A percentile compares a stretch with the other conserved stretches of the same genome.
Conservation (phyloP, 2,888 invertebrate genomes). For the Synergus umbraculus region DNA sequence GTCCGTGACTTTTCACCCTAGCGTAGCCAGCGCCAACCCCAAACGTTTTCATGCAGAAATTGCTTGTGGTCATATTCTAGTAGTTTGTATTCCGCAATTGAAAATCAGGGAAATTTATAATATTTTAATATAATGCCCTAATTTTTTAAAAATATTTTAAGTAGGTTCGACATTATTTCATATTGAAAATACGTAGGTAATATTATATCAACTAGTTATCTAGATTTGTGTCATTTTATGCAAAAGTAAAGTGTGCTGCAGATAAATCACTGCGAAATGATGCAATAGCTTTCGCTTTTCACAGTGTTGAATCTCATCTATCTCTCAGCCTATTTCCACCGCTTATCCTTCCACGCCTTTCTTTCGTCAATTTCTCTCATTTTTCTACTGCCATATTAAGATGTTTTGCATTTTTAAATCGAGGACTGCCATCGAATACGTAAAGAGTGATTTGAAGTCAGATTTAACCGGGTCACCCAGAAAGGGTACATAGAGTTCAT, state of each 20-base stretch:
- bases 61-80: conserved; percentile 30
- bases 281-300: conserved; percentile 8
- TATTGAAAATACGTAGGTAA: not conserved
- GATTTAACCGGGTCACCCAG: conserved; percentile 32
- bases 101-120: not conserved
- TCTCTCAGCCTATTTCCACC: not conserved
- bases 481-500: conserved; percentile 21
- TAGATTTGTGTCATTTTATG: not conserved
- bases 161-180: not conserved
- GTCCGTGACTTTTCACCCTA: conserved; percentile 36
- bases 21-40: conserved; percentile 9
- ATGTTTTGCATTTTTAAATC: not conserved
- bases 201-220: not conserved
- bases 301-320: not conserved
- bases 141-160: not conserved
- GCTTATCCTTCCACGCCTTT: not conserved
- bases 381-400: not conserved
- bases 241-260: not conserved
- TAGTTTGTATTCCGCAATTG: conserved; percentile 2
- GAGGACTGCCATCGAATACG: conserved; percentile 7
- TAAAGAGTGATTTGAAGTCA: conserved; percentile 26
- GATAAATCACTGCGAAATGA: not conserved
- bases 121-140: not conserved
- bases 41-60: conserved; percentile 24
- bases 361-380: not conserved